A percentile compares a stretch with the other conserved stretches of the same genome.
These are phyloP conservation scores for Pseudolycoriella hygida DNA, from an alignment of 2,888 invertebrate genomes.

Conservation along the genomic window DNA sequence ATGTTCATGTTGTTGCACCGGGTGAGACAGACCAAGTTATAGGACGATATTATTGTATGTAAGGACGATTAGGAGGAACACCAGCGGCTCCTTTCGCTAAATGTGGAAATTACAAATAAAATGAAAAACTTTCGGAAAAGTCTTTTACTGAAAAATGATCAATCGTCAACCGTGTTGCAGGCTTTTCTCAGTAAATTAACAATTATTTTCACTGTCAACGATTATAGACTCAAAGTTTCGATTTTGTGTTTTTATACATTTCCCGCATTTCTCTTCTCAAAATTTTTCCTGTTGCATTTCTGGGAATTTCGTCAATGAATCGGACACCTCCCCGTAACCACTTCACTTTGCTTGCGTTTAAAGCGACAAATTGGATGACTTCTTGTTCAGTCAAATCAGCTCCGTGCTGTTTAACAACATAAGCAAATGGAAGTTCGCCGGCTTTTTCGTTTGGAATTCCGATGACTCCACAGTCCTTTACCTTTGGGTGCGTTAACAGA, in stretches of 20 bases:
- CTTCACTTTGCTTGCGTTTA: conserved; percentile 43
- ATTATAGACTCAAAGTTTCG: conserved; percentile 2
- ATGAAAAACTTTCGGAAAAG: too few relatives aligned
- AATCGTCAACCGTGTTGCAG: too few relatives aligned
- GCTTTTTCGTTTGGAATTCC: conserved; percentile 55
- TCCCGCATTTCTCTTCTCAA: conserved; percentile 32
- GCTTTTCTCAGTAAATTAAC: too few relatives aligned
- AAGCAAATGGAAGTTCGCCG: conserved; percentile 62
- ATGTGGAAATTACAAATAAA: too few relatives aligned
- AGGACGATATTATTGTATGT: too few relatives aligned
- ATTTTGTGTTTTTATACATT: not conserved
- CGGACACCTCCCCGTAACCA: conserved; percentile 54
- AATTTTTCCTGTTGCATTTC: conserved; percentile 63
- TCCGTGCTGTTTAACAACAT: conserved; percentile 40
- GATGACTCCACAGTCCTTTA: conserved; percentile 66
- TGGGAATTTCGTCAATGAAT: conserved; percentile 56
- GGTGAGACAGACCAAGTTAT: too few relatives aligned
- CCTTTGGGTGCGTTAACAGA: conserved; percentile 46
- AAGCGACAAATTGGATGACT: conserved; percentile 35
- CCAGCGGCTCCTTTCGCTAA: too few relatives aligned
- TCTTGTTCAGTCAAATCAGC: conserved; percentile 34
- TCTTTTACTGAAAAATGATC: too few relatives aligned
- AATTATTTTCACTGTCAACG: too few relatives aligned
- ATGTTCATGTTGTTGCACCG: too few relatives aligned
- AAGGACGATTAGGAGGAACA: too few relatives aligned